Base-by-base conservation (phyloP, 1,140 invertebrate species). In the Acromyrmex echinatior region DNA sequence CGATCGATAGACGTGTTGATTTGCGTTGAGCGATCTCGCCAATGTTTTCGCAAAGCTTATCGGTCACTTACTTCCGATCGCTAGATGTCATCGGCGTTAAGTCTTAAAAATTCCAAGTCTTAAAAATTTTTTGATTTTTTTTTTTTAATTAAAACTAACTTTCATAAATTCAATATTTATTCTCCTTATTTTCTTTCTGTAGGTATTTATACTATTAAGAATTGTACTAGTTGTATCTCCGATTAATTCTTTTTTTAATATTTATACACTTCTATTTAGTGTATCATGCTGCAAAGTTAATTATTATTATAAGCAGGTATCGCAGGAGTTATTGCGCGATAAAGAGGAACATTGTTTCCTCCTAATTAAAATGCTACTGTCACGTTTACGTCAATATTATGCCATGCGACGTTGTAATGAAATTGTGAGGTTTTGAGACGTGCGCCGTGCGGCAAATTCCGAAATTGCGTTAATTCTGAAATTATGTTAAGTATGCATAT, bases 401-500 rank as follows among this genome's bases (percentile, higher is more conserved):
- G 70, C 21, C 70, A 35, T 56, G 25, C 39, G 39, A 76, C 70
- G 79, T 58, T 16, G 39, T 84, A 84, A 84, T 84, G 80, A 74
- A 74, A 84, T 76, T 84, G 70, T 62, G 80, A 84, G 80, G 80
- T 84, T 76, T 84, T 76, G 56, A 84, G 39, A 56, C 70, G 80
- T 84, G 70, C 70, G 56, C 1, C 70, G 56, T 51, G 56, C 70
- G 80, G 78, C 39, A 84, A 84, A 84, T 84, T 84, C 25, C 70
- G 31, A 84, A 84, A 84, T 84, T 84, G 39, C 80, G 58, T 84
- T 76, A 84, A 84, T 84, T 84, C 80, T 28, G n/a, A 76, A 84
- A 84, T 84, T 84, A 84, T 84, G 80, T 84, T 84, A 84, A 84
- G 80, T 84, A 84, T 84, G 80, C 80, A 84, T 84, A 62, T 84